Base-by-base conservation (phyloP, 2,888 invertebrate genomes). In the Odontocolon sp. region DNA sequence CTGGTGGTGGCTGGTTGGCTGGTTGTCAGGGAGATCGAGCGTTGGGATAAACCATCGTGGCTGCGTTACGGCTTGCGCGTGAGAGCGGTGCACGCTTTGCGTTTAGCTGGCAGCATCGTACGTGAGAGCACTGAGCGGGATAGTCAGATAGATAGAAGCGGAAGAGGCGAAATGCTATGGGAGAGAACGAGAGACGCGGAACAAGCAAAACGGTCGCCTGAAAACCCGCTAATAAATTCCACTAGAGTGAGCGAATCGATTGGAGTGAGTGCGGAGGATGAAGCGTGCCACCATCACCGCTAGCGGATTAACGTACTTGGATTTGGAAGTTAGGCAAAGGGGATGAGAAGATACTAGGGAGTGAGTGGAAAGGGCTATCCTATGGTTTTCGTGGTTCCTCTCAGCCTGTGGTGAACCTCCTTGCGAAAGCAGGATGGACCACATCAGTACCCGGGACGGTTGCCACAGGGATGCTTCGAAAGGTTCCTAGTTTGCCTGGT, bases 181-280 rank as follows among this genome's bases (percentile, higher is more conserved):
- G 33, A 36, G 52, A 38, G 38, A 21, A 71, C 50, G 72, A 59
- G 63, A 28, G 33, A 42, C 36, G 21, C 18, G 63, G 21, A 38
- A 45, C 45, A 47, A 28, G 56, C 45, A 47, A 56, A 26, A 26
- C 2, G 11, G 54, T 47, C 47, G 36, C 50, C 66, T 63, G 72
- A 80, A 79, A 80, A 72, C 42, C 67, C 66, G 61, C 71, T 72
- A 78, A 80, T 80, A 80, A 83, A 80, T 83, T 83, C 80, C 75
- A 68, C 42, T 26, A 64, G 74, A 68, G 54, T 69, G 78, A 66
- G 31, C 71, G 59, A 72, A 82, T 82, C 81, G 82, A 84, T 83
- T 66, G 82, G 71, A 61, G 78, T 50, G 71, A 63, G 59, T 18
- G 9, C 28, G 66, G 11, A 36, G 40, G 59, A 0, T 26, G 3